A percentile compares a stretch with the other conserved stretches of the same genome.
phyloP scores from a whole-genome alignment of 2,113 vertebrate species.

The Thamnophis sirtalis region DNA sequence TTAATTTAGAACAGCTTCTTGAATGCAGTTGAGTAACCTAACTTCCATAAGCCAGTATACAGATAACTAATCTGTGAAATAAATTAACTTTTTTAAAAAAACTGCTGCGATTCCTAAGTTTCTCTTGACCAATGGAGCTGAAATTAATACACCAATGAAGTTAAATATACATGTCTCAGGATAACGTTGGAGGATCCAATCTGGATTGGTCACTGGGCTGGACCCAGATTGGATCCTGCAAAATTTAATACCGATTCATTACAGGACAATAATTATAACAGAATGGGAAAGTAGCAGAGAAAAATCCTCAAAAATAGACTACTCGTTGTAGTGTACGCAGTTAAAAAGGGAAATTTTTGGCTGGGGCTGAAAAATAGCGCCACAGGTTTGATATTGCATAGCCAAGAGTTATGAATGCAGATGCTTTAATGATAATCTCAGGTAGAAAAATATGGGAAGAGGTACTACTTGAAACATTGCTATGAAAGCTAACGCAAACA shows the following conservation, averaged over 20 bases:
- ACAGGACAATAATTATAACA: not conserved
- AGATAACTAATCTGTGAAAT: not conserved
- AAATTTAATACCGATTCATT: too few species aligned
- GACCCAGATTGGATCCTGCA: too few species aligned
- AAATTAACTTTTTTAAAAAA: not conserved
- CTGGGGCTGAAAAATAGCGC: not conserved
- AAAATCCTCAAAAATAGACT: not conserved
- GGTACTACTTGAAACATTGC: not conserved
- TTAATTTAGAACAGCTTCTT: not conserved
- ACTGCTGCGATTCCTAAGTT: not conserved
- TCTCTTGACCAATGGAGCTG: not conserved
- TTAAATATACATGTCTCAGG: too few species aligned
- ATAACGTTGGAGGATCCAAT: too few species aligned
- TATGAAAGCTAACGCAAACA: not conserved
- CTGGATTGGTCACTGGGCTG: too few species aligned
- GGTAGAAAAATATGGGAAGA: not conserved
- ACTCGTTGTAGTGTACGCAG: not conserved
- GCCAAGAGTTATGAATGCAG: not conserved
- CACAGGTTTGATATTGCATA: not conserved
- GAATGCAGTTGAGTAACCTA: not conserved
- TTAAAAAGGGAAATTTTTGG: not conserved
- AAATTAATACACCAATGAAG: not conserved
- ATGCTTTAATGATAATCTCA: not conserved
- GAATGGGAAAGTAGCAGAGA: not conserved
- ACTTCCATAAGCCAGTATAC: not conserved